Evolutionary conservation across 1,140 invertebrate species (phyloP).

Genomic region (Pseudomyrmex gracilis): DNA sequence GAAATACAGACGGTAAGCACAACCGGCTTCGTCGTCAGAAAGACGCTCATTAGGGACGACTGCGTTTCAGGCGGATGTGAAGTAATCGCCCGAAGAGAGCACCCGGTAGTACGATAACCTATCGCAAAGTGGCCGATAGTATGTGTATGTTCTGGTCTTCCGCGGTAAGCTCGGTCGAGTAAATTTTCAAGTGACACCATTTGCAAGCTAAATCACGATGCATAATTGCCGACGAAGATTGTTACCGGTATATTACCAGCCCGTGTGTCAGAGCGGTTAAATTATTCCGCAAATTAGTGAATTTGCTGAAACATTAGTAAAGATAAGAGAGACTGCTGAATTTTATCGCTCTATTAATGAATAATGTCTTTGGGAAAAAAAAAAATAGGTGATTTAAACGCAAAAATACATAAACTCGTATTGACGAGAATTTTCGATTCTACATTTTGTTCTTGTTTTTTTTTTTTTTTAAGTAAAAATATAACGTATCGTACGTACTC

Average conservation of each 20-base stretch:
- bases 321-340: background rate
- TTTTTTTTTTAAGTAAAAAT: too few relatives aligned
- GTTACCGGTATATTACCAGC: background rate
- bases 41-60: conserved; percentile 50
- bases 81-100: conserved; percentile 73
- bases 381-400: too few relatives aligned
- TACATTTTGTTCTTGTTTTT: too few relatives aligned
- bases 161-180: conserved; percentile 14
- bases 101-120: conserved; percentile 74
- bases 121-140: conserved; percentile 74
- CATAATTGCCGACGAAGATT: background rate
- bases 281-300: conserved; percentile 21
- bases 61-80: conserved; percentile 75
- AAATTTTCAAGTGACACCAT: conserved; percentile 42
- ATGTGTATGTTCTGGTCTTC: conserved; percentile 33
- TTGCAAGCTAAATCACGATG: conserved; percentile 47
- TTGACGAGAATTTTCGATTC: too few relatives aligned
- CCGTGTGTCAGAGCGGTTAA: background rate
- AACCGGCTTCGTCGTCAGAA: conserved; percentile 17
- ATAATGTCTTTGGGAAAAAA: background rate
- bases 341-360: background rate
- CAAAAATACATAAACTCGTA: too few relatives aligned
- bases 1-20: conserved; percentile 20
- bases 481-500: too few relatives aligned
- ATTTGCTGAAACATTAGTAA: background rate